phyloP scores from a whole-genome alignment of 1,140 invertebrate species.

The Chymomyza costata region DNA sequence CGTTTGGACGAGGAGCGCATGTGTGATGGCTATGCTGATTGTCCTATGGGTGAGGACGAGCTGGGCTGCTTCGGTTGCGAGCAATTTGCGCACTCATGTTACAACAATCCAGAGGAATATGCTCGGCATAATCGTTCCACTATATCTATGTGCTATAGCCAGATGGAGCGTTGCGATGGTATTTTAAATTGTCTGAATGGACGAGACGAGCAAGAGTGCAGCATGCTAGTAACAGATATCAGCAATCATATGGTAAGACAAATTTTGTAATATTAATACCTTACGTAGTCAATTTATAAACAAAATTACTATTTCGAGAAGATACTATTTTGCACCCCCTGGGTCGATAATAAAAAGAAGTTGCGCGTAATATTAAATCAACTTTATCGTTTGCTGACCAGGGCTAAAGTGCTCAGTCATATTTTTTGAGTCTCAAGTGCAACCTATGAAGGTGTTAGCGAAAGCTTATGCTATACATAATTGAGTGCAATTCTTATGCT shows the following conservation, averaged over 20 bases:
- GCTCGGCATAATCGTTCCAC: constrained; percentile 76
- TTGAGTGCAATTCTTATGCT: too few relatives aligned
- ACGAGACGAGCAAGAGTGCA: constrained; percentile 86
- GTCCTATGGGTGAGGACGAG: constrained; percentile 86
- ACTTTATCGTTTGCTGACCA: too few relatives aligned
- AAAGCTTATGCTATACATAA: too few relatives aligned
- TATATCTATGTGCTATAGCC: constrained; percentile 67
- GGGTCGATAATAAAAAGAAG: too few relatives aligned
- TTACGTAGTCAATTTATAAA: too few relatives aligned
- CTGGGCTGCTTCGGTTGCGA: constrained; percentile 81
- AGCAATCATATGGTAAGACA: constrained; percentile 75
- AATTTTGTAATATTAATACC: too few relatives aligned
- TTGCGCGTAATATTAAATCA: too few relatives aligned
- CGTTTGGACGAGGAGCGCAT: constrained; percentile 80
- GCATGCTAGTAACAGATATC: constrained; percentile 78
- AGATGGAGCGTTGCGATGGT: constrained; percentile 80
- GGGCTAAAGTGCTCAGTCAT: too few relatives aligned
- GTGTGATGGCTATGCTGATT: constrained; percentile 90
- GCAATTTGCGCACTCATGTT: constrained; percentile 76
- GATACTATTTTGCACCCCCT: too few relatives aligned
- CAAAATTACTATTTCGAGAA: too few relatives aligned
- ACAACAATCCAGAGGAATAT: constrained; percentile 80
- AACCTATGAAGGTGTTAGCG: too few relatives aligned
- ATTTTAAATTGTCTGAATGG: constrained; percentile 81
- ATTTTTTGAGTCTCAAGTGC: too few relatives aligned